Percentiles rank a stretch among this genome's conserved stretches.
These are phyloP conservation scores for Chrysomallon squamiferum DNA, from an alignment of 1,140 invertebrate species.

Conservation along the genomic window DNA sequence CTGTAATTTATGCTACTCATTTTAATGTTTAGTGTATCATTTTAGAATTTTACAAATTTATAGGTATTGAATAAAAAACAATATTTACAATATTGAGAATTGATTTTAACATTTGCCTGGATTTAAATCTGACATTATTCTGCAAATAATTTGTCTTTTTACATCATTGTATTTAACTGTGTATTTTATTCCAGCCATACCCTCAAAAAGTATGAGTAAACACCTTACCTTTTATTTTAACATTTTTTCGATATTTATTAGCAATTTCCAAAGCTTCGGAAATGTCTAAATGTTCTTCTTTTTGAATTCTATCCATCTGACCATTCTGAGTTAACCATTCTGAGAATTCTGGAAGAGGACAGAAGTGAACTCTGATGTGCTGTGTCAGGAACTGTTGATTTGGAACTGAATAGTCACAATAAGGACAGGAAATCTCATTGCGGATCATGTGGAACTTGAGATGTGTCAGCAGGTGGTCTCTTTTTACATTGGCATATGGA, in stretches of 20 bases:
- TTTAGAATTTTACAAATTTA: no score
- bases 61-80: no score
- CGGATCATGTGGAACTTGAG: slow-evolving; percentile 75
- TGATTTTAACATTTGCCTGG: no score
- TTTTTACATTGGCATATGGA: slow-evolving; percentile 77
- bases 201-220: no score
- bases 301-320: slow-evolving; percentile 43
- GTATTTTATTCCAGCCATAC: no score
- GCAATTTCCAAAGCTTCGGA: slow-evolving; percentile 49
- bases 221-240: no score
- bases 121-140: no score
- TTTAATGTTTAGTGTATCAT: no score
- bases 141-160: no score
- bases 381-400: slow-evolving; percentile 80
- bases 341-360: slow-evolving; percentile 54
- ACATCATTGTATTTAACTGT: no score
- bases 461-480: slow-evolving; percentile 78
- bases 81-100: no score
- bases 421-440: slow-evolving; percentile 75
- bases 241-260: slow-evolving; percentile 29
- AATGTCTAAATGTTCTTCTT: slow-evolving; percentile 44
- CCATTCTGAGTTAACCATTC: slow-evolving; percentile 56
- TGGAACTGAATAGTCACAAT: slow-evolving; percentile 82
- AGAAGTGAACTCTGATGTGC: slow-evolving; percentile 81
- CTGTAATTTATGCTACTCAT: no score